A percentile compares a stretch with the other conserved stretches of the same genome.
These are phyloP conservation scores for Diorhabda sublineata DNA, from an alignment of 1,140 invertebrate genomes.

Conservation along the genomic window DNA sequence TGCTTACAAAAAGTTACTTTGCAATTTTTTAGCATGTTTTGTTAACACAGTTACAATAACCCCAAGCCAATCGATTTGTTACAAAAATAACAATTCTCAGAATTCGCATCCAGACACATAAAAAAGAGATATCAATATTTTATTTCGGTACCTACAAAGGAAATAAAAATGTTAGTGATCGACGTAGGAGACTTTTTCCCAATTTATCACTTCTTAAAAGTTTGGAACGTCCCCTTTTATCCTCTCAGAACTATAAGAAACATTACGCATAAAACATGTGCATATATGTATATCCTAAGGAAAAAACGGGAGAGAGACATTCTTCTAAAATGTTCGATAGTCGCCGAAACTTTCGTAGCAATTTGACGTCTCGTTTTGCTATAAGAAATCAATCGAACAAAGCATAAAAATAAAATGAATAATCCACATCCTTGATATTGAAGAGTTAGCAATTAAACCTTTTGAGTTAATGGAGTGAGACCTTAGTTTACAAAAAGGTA, in stretches of 20 bases:
- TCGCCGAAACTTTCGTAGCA: background rate
- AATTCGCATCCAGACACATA: constrained; percentile 6
- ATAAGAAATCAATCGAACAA: constrained; percentile 13
- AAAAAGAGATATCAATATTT: constrained; percentile 11
- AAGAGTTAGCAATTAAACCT: too few species aligned
- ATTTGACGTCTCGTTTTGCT: constrained; percentile 9
- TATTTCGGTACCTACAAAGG: constrained; percentile 9
- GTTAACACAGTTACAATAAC: background rate
- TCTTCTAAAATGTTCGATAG: background rate
- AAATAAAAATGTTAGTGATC: constrained; percentile 16
- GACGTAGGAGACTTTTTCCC: constrained; percentile 8
- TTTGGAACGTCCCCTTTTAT: constrained; percentile 3
- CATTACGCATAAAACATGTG: constrained; percentile 16
- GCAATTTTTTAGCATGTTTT: too few species aligned
- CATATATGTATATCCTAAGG: background rate
- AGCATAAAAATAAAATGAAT: background rate
- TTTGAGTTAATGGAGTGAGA: too few species aligned
- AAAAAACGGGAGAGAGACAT: background rate
- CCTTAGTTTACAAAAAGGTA: too few species aligned
- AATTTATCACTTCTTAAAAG: constrained; percentile 12
- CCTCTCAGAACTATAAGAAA: constrained; percentile 13
- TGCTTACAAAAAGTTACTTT: too few species aligned
- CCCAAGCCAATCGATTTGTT: background rate
- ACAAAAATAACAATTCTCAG: constrained; percentile 10
- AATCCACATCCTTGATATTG: too few species aligned